phyloP scores from a whole-genome alignment of 37 sponge, comb jelly and placozoan species.

The Spongilla lacustris region DNA sequence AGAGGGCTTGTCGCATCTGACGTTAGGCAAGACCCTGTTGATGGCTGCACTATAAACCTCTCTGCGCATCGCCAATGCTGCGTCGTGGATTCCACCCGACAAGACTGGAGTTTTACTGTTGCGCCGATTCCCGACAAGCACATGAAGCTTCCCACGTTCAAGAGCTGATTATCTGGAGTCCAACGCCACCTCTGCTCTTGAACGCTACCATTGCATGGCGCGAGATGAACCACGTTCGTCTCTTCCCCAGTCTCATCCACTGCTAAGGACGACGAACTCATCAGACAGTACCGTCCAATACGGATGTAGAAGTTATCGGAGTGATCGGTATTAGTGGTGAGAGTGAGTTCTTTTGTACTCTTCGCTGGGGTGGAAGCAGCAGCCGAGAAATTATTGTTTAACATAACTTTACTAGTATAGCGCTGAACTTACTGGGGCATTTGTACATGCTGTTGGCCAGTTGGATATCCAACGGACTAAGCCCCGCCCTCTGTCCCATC shows the following conservation, averaged over 20 bases:
- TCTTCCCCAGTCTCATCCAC: neutral
- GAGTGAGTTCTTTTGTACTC: neutral
- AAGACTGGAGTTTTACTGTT: neutral
- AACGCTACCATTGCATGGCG: conserved; percentile 1
- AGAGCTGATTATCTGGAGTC: conserved; percentile 20
- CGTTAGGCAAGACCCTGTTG: conserved; percentile 18
- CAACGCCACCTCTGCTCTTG: conserved; percentile 35
- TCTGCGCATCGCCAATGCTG: conserved; percentile 48
- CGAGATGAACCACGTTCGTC: neutral
- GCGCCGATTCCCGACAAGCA: conserved; percentile 10
- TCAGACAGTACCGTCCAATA: neutral
- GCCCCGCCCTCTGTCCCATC: conserved; percentile 55
- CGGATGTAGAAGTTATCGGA: neutral
- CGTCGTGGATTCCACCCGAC: neutral
- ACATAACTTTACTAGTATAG: too few relatives aligned
- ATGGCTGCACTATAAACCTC: conserved; percentile 12
- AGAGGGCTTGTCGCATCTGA: neutral
- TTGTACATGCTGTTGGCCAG: conserved; percentile 71
- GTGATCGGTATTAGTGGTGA: too few relatives aligned
- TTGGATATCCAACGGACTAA: conserved; percentile 62
- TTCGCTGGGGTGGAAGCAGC: neutral
- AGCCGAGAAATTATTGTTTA: too few relatives aligned
- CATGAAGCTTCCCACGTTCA: conserved; percentile 8
- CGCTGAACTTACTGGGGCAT: conserved; percentile 44
- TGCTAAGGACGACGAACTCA: neutral